Percentiles rank a stretch among this genome's conserved stretches.
Conservation (phyloP, 2,888 invertebrate species). For the Parnassius smintheus region DNA sequence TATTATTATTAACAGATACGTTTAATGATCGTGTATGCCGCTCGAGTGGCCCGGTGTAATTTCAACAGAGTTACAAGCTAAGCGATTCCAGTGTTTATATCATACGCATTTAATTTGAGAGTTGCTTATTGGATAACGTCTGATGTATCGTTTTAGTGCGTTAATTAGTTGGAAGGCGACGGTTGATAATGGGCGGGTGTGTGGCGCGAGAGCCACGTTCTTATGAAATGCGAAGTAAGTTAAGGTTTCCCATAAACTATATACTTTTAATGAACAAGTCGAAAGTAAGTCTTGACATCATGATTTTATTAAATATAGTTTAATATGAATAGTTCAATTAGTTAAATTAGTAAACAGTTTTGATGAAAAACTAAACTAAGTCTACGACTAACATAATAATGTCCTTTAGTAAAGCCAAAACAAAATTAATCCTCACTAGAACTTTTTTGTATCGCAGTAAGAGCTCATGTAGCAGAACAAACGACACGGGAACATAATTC, state of each 20-base stretch:
- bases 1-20: slow-evolving; percentile 65
- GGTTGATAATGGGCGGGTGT: slow-evolving; percentile 34
- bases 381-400: too few relatives aligned
- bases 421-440: background rate
- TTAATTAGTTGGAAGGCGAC: slow-evolving; percentile 56
- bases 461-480: slow-evolving; percentile 60
- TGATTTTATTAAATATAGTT: too few relatives aligned
- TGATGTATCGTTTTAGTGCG: slow-evolving; percentile 54
- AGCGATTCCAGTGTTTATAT: slow-evolving; percentile 38
- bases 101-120: slow-evolving; percentile 52
- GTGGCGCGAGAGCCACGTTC: slow-evolving; percentile 38
- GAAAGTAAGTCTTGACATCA: too few relatives aligned
- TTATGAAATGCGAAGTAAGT: slow-evolving; percentile 57
- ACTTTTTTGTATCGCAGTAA: slow-evolving; percentile 61
- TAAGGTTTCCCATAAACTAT: background rate
- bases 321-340: too few relatives aligned
- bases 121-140: slow-evolving; percentile 44
- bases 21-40: slow-evolving; percentile 68
- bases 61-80: slow-evolving; percentile 16
- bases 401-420: too few relatives aligned
- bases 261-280: too few relatives aligned
- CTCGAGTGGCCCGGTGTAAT: slow-evolving; percentile 30
- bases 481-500: slow-evolving; percentile 55
- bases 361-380: too few relatives aligned
- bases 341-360: too few relatives aligned